Evolutionary conservation across 1,140 invertebrate species (phyloP).

Genomic region (Trichonephila inaurata): DNA sequence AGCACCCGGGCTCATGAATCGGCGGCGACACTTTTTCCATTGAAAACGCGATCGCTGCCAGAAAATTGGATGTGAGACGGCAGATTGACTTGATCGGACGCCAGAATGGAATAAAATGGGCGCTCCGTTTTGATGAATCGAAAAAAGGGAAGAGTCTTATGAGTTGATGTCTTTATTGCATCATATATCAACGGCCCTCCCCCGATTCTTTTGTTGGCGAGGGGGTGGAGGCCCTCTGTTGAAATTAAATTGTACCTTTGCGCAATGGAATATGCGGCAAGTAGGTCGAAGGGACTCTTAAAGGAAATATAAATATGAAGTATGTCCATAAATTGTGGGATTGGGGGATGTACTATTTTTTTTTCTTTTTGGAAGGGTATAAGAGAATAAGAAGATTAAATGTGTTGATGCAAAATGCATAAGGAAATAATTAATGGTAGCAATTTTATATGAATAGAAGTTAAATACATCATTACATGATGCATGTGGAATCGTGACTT

Average conservation of each 20-base stretch:
- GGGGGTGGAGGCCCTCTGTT: not conserved
- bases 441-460: too few relatives aligned
- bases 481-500: too few relatives aligned
- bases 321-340: not conserved
- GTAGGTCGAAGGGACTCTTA: too few relatives aligned
- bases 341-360: not conserved
- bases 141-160: conserved; percentile 48
- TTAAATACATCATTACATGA: too few relatives aligned
- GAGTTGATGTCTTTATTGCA: conserved; percentile 56
- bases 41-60: conserved; percentile 7
- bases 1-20: conserved; percentile 24
- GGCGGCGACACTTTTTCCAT: conserved; percentile 42
- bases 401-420: too few relatives aligned
- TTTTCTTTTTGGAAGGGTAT: not conserved
- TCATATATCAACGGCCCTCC: conserved; percentile 26
- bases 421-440: too few relatives aligned
- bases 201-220: not conserved
- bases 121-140: conserved; percentile 47
- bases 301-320: too few relatives aligned
- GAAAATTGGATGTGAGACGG: conserved; percentile 50
- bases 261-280: not conserved
- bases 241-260: conserved; percentile 27
- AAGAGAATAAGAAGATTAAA: not conserved
- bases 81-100: conserved; percentile 14
- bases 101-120: conserved; percentile 49